phyloP scores from a whole-genome alignment of 2,888 invertebrate genomes.

The Latheticus oryzae region DNA sequence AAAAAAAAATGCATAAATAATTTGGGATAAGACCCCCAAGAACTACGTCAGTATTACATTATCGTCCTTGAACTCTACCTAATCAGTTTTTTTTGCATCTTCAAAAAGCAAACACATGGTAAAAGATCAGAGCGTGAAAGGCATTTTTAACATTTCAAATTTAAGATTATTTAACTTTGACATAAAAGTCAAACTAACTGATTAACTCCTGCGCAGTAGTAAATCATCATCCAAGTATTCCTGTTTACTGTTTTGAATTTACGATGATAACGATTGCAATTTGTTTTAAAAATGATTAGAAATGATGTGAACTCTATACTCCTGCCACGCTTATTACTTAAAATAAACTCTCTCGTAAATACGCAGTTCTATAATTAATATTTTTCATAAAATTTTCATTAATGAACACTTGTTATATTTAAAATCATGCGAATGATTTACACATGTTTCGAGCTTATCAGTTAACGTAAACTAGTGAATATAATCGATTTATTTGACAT shows the following conservation, averaged over 20 bases:
- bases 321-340: constrained; percentile 31
- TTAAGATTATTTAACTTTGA: constrained; percentile 24
- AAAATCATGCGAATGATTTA: no score
- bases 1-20: no score
- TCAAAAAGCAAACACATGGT: constrained; percentile 3
- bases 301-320: constrained; percentile 37
- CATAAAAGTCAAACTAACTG: constrained; percentile 32
- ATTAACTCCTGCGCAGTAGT: constrained; percentile 39
- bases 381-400: no score
- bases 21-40: no score
- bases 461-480: no score
- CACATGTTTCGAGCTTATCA: no score
- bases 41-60: background rate
- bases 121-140: constrained; percentile 10
- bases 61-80: constrained; percentile 16
- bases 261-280: constrained; percentile 39
- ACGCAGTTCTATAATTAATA: constrained; percentile 39
- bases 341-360: constrained; percentile 37
- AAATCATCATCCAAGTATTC: constrained; percentile 41
- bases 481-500: no score
- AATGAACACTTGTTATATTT: no score
- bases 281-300: constrained; percentile 43
- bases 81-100: constrained; percentile 8
- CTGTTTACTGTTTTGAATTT: constrained; percentile 44
- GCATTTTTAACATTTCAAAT: constrained; percentile 1